phyloP scores from a whole-genome alignment of 1,140 invertebrate genomes.

The Nasonia giraulti region DNA sequence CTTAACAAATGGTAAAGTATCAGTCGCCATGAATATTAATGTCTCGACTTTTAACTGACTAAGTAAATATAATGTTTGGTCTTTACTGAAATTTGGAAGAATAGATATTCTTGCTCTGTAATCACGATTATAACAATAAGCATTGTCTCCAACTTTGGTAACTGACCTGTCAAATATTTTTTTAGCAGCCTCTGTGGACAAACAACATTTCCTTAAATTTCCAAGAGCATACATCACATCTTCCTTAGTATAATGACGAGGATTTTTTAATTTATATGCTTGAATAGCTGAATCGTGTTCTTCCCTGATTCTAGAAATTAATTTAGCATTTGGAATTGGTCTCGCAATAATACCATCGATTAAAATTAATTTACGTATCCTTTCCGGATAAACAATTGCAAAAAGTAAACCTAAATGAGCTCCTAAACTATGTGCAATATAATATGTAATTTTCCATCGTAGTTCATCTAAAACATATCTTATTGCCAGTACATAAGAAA shows the following conservation, averaged over 20 bases:
- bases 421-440: conserved; percentile 79
- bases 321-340: conserved; percentile 58
- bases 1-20: conserved; percentile 63
- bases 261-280: conserved; percentile 56
- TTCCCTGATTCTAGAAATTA: conserved; percentile 58
- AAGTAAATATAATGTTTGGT: conserved; percentile 52
- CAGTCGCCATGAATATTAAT: conserved; percentile 61
- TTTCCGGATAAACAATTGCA: conserved; percentile 73
- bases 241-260: conserved; percentile 72
- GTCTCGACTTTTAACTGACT: conserved; percentile 55
- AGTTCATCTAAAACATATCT: conserved; percentile 76
- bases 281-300: conserved; percentile 60
- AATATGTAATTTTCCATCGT: conserved; percentile 75
- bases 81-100: conserved; percentile 47
- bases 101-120: conserved; percentile 58
- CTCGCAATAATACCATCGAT: conserved; percentile 73
- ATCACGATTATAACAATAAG: conserved; percentile 67
- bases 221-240: conserved; percentile 73
- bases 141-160: conserved; percentile 60
- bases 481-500: conserved; percentile 73
- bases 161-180: conserved; percentile 73
- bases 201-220: conserved; percentile 59
- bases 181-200: conserved; percentile 71
- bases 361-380: conserved; percentile 73
- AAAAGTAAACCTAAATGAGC: conserved; percentile 71